Base-by-base conservation (phyloP, 2,113 vertebrate genomes). In the Solenodon paradoxus region DNA sequence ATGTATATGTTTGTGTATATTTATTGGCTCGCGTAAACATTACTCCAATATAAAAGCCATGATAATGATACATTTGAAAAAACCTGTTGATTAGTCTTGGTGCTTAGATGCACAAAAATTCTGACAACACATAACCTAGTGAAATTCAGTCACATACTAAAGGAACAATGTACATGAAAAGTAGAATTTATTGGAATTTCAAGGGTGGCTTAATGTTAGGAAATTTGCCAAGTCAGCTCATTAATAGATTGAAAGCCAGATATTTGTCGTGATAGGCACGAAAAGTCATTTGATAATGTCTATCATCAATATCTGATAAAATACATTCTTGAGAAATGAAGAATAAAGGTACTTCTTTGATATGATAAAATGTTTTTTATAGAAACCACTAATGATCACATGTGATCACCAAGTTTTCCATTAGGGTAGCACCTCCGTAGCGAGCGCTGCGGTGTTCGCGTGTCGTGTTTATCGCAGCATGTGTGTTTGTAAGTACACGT, bases 401-500 rank as follows among this genome's bases (percentile, higher is more conserved):
- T n/a, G n/a, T n/a, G n/a, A n/a, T n/a, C 35, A 28, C 28, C 20
- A 53, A 81, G 49, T n/a, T 55, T 22, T 22, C 57, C 57, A 28
- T 59, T 2, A 17, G 24, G 55, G 55, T 57, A 22, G 20, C 19
- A 22, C 55, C 55, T 12, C n/a, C n/a, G n/a, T n/a, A n/a, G n/a
- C n/a, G n/a, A n/a, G n/a, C 77, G 71, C 10, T 26, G 24, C n/a
- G 24, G 17, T 61, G 38, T 32, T 64, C 63, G 22, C 5, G 6
- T 45, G 69, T 28, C 15, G 47, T 3, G 10, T 5, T 61, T 47
- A 24, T 32, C 8, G 10, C 3, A 24, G 35, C 28, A 42, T 22
- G 2, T 10, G 2, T 49, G 12, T 55, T 8, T 38, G 12, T 30
- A 5, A 0, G 3, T 6, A 16, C 2, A 20, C 15, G 20, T 5